Evolutionary conservation across 2,888 invertebrate genomes (phyloP).

Genomic region (Erynnis tages): DNA sequence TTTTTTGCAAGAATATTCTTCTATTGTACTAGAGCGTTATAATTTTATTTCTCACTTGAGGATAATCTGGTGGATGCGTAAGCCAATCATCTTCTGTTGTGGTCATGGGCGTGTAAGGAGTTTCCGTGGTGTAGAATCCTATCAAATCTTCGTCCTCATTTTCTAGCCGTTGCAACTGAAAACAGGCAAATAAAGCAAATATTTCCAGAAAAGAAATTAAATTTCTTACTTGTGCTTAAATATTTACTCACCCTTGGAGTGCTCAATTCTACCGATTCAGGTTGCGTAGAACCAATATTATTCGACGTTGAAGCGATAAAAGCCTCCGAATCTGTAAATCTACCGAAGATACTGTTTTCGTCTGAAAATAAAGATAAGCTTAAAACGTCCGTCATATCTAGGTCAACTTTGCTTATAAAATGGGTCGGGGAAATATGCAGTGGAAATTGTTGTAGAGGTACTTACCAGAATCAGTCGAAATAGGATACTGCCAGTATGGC

Average conservation of each 20-base stretch:
- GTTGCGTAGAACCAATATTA: slow-evolving; percentile 36
- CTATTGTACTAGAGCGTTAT: no score
- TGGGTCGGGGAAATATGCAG: no score
- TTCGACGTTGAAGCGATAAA: slow-evolving; percentile 43
- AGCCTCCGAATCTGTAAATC: slow-evolving; percentile 55
- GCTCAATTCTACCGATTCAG: slow-evolving; percentile 43
- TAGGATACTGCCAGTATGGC: slow-evolving; percentile 50
- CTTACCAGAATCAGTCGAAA: slow-evolving; percentile 64
- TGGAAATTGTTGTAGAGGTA: no score
- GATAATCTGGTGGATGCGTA: slow-evolving; percentile 62
- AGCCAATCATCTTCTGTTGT: slow-evolving; percentile 75
- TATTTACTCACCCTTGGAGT: slow-evolving; percentile 47
- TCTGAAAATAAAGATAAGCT: slow-evolving; percentile 43
- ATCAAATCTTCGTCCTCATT: slow-evolving; percentile 47
- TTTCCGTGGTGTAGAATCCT: slow-evolving; percentile 59
- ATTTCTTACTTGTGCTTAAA: no score
- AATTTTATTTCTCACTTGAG: slow-evolving; percentile 32
- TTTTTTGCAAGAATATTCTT: no score
- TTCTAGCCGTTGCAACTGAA: slow-evolving; percentile 55
- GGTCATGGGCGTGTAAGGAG: slow-evolving; percentile 57
- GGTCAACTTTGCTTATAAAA: not conserved
- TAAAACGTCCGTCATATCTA: not conserved
- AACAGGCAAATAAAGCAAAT: slow-evolving; percentile 18
- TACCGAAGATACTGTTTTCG: slow-evolving; percentile 74
- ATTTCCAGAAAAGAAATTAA: not conserved